Conservation (phyloP, 1,140 invertebrate genomes). For the Odontomachus brunneus region DNA sequence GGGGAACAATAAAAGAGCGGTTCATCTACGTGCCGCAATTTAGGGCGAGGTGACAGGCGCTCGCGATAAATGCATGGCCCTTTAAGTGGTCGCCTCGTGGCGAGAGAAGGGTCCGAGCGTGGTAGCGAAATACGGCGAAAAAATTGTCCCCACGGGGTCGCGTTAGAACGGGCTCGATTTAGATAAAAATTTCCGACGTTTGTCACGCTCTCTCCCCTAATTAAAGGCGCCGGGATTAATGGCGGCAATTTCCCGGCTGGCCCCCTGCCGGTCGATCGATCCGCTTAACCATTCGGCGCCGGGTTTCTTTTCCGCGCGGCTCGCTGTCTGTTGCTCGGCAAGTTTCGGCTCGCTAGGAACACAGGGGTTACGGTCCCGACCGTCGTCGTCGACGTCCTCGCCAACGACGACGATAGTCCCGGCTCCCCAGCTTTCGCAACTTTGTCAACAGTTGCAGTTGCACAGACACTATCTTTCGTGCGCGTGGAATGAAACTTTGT, state of each 20-base stretch:
- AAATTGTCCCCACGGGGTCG: constrained; percentile 65
- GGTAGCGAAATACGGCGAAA: constrained; percentile 72
- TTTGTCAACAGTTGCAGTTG: constrained; percentile 8
- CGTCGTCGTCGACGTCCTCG: constrained; percentile 15
- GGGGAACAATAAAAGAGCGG: constrained; percentile 31
- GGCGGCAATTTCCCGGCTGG: constrained; percentile 58
- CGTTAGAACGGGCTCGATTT: constrained; percentile 56
- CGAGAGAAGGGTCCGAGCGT: constrained; percentile 26
- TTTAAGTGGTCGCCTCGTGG: constrained; percentile 59
- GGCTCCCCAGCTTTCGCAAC: background rate
- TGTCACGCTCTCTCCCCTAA: constrained; percentile 72
- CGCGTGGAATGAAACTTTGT: constrained; percentile 61
- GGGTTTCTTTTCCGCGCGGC: constrained; percentile 40
- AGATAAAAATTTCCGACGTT: constrained; percentile 76
- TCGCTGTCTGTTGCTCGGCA: background rate
- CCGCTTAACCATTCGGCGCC: constrained; percentile 16
- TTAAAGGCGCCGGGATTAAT: constrained; percentile 74
- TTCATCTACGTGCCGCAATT: constrained; percentile 41
- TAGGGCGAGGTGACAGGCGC: constrained; percentile 21
- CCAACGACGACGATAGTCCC: background rate
- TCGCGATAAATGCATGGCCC: constrained; percentile 66
- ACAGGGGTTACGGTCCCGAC: background rate
- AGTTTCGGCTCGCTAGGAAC: constrained; percentile 2
- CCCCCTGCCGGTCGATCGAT: constrained; percentile 47
- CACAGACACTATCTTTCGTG: background rate